Evolutionary conservation across 2,113 vertebrate genomes (phyloP), one percentile per base, ranked within the genome.

Genomic region (Erythrocercus mccallii): DNA sequence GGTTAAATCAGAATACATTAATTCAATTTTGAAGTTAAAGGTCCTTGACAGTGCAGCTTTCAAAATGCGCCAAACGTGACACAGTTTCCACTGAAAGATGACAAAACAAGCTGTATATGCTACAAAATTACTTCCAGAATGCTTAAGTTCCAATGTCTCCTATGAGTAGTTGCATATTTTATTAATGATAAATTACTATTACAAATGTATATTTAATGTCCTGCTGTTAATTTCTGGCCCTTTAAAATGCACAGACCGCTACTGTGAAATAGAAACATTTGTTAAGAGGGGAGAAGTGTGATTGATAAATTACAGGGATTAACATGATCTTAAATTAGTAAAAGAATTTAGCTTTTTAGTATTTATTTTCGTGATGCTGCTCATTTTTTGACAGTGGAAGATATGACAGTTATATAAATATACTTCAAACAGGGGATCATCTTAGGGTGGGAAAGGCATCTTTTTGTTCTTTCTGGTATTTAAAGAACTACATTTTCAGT

Each of bases 251-350:
- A 85, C 25, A 78, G 56, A 53, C 79, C 17, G 21, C 72, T 90
- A 56, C 48, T 48, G 40, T 78, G 68, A 92, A 94, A 96, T 48
- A 78, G 40, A 90, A 92, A 47, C 44, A 81, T 95, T 94, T 92
- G 71, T 96, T 95, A 92, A 88, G 60, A 88, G 28, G 7, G 85
- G 77, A 94, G 93, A 90, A 96, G 60, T 76, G 82, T 54, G 88
- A 66, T 88, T 93, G 90, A 88, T 94, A 95, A 96, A 96, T 93
- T 95, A 94, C 68, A 92, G 25, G 92, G 88, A 97, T 97, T 96
- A 94, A 78, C 23, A 30, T 22, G 44, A 88, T 92, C 64, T 90
- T 90, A 97, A 94, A 96, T 86, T 86, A 93, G 94, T 48, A 65
- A 73, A 96, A 94, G 65, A 92, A 86, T 84, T 95, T 61, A 78